Conservation (phyloP, 2,113 vertebrate species). For the Coptodon rendalli region DNA sequence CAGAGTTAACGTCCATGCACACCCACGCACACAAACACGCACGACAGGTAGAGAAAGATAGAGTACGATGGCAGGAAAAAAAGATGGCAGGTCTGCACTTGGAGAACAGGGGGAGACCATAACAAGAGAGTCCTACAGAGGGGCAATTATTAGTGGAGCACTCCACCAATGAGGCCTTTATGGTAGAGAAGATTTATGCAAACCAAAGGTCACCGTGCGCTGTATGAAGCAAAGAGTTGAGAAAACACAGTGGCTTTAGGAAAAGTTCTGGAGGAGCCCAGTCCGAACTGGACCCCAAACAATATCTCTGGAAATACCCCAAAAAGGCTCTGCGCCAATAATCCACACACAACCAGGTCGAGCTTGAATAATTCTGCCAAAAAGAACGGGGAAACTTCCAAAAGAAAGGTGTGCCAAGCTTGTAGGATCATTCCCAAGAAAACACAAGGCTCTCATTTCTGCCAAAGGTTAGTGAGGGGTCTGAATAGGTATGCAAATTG, state of each 20-base stretch:
- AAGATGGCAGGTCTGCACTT: not conserved
- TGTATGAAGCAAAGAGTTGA: not conserved
- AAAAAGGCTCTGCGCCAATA: not conserved
- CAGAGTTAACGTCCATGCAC: not conserved
- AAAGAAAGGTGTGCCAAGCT: not conserved
- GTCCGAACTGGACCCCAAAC: not conserved
- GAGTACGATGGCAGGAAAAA: not conserved
- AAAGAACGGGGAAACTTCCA: not conserved
- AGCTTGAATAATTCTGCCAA: not conserved
- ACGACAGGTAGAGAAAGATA: not conserved
- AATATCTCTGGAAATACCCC: not conserved
- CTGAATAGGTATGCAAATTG: not conserved
- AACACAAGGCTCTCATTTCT: not conserved
- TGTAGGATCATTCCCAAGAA: not conserved
- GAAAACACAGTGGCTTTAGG: not conserved
- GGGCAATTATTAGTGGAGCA: not conserved
- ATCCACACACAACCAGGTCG: not conserved
- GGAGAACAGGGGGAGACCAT: not conserved
- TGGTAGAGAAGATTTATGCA: not conserved
- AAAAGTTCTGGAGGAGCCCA: not conserved
- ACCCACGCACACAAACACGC: not conserved
- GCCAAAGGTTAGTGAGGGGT: not conserved
- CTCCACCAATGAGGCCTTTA: not conserved
- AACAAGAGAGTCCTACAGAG: not conserved
- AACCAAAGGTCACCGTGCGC: not conserved